Percentiles rank a stretch among this genome's conserved stretches.
These are phyloP conservation scores for Scopus umbretta DNA, from an alignment of 2,113 vertebrate genomes.

Conservation along the genomic window DNA sequence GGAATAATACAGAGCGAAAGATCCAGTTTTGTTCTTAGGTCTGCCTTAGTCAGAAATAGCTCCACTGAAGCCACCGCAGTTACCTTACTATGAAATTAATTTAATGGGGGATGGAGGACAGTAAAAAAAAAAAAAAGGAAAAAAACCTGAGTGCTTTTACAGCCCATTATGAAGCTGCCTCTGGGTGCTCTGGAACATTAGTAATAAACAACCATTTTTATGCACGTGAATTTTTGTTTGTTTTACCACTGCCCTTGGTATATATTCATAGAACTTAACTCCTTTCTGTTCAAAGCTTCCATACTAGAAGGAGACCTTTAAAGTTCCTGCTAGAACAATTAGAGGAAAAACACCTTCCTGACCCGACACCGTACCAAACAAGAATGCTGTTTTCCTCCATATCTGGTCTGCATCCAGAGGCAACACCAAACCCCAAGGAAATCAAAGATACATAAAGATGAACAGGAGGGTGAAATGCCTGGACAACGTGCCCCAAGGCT, in stretches of 20 bases:
- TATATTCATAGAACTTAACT: not conserved
- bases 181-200: not conserved
- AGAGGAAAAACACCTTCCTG: not conserved
- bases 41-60: not conserved
- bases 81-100: not conserved
- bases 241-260: not conserved
- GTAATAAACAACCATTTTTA: not conserved
- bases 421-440: not conserved
- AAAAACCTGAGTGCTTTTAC: not conserved
- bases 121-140: not conserved
- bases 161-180: not conserved
- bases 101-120: not conserved
- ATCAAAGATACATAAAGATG: not conserved
- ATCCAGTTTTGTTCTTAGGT: not conserved
- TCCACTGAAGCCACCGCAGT: not conserved
- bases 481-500: not conserved
- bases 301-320: not conserved
- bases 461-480: not conserved
- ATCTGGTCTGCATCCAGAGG: not conserved
- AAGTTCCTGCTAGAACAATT: not conserved
- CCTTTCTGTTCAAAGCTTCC: not conserved
- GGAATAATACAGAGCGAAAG: not conserved
- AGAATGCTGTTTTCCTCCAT: not conserved
- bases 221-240: not conserved
- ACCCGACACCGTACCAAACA: fast-evolving